These are phyloP conservation scores for Talpa occidentalis DNA, from an alignment of 2,113 vertebrate genomes.

Conservation along the genomic window DNA sequence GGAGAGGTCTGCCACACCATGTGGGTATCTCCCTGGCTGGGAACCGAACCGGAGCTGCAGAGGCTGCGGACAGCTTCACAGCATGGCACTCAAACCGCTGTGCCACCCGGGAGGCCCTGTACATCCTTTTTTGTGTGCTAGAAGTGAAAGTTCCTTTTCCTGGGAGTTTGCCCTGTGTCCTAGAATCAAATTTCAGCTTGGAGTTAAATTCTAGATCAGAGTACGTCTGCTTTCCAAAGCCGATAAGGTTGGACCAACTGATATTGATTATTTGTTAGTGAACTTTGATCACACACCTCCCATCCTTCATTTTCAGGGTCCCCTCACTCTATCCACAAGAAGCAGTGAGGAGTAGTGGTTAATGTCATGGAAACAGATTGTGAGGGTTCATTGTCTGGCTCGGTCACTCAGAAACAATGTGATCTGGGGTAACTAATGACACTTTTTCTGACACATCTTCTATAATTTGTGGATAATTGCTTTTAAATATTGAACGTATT, in stretches of 20 bases:
- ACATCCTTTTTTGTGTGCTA: not conserved
- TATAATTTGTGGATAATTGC: not conserved
- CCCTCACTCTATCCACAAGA: not conserved
- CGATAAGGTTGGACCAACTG: not conserved
- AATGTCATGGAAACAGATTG: not conserved
- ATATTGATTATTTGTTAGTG: not conserved
- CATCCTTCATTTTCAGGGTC: not conserved
- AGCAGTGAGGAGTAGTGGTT: accelerated
- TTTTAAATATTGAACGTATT: too few relatives aligned
- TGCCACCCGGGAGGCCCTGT: too few relatives aligned
- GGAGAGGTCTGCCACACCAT: too few relatives aligned
- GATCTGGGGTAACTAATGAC: not conserved
- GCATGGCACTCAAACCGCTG: too few relatives aligned
- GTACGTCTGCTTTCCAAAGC: not conserved
- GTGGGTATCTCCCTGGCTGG: too few relatives aligned
- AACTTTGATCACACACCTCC: not conserved
- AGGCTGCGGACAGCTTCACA: too few relatives aligned
- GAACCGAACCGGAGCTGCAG: too few relatives aligned
- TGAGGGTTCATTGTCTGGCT: not conserved
- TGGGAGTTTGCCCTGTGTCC: not conserved
- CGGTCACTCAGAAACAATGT: not conserved
- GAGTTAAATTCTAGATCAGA: not conserved
- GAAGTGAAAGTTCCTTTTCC: not conserved
- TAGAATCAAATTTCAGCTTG: not conserved
- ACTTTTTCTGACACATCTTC: not conserved